Base-by-base conservation (phyloP, 1,140 invertebrate species). In the Nilaparvata lugens region DNA sequence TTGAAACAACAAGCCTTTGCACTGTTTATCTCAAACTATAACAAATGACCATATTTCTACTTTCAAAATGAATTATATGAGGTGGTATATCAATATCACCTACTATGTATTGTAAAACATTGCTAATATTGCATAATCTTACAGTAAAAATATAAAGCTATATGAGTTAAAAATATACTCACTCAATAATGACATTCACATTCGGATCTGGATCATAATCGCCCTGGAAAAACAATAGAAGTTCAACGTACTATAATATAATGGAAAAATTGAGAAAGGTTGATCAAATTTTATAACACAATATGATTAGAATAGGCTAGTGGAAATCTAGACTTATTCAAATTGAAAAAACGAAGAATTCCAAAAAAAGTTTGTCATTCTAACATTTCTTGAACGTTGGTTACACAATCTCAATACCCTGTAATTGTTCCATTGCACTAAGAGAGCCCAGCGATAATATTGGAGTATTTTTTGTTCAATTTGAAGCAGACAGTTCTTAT, bases 181-280 rank as follows among this genome's bases (percentile, higher is more conserved):
- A 89, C 87, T 88, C 83, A 65, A 85, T 78, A 70, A 88, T 83
- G 67, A 78, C 79, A 76, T 89, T 84, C 58, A 88, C 81, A 74
- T 85, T 83, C 61, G 86, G 81, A 71, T 87, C 83, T 65, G 81
- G 81, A 75, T 90, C 85, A 74, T 87, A 86, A 72, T 86, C 85
- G 66, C 82, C 85, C 87, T 89, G 74, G 66, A 80, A 80, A 64
- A 67, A 65, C 73, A 75, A 70, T n/a, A n/a, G n/a, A n/a, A n/a
- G n/a, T n/a, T n/a, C n/a, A n/a, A n/a, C n/a, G n/a, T n/a, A n/a
- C n/a, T n/a, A n/a, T n/a, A n/a, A n/a, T n/a, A n/a, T n/a, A n/a
- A n/a, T n/a, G n/a, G n/a, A n/a, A n/a, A n/a, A n/a, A n/a, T n/a
- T n/a, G n/a, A n/a, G n/a, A n/a, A n/a, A n/a, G n/a, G n/a, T n/a